A percentile compares a stretch with the other conserved stretches of the same genome.
Evolutionary conservation across 2,797 vertebrate species (phyloP).

Genomic region (Mus caroli): DNA sequence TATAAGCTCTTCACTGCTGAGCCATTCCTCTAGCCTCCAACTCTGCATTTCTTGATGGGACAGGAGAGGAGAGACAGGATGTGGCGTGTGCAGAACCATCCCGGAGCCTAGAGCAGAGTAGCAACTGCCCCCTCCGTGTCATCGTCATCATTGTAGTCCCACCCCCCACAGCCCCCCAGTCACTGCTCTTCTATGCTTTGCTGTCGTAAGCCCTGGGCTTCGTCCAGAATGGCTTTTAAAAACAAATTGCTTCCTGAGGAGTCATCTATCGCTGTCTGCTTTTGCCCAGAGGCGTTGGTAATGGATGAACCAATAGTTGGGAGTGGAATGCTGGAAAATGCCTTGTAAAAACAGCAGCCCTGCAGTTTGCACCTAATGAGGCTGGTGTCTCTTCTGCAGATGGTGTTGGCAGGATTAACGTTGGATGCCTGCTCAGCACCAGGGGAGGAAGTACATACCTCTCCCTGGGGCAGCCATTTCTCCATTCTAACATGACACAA

Average conservation of each 20-base stretch:
- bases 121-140: background rate
- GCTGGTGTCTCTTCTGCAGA: conserved; percentile 61
- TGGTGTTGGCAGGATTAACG: conserved; percentile 38
- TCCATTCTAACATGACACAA: background rate
- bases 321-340: conserved; percentile 66
- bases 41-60: background rate
- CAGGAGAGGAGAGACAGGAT: background rate
- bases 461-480: background rate
- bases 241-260: conserved; percentile 82
- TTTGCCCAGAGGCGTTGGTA: conserved; percentile 74
- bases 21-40: background rate
- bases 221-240: conserved; percentile 72
- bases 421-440: background rate
- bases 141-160: background rate
- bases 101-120: background rate
- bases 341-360: conserved; percentile 62
- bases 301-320: conserved; percentile 49
- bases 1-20: background rate
- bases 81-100: background rate
- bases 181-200: conserved; percentile 52
- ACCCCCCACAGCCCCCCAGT: conserved; percentile 14
- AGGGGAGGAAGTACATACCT: conserved; percentile 8
- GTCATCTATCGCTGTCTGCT: conserved; percentile 75
- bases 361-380: conserved; percentile 60
- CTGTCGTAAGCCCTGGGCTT: conserved; percentile 55